Base-by-base conservation (phyloP, 1,140 invertebrate genomes). In the Spodoptera litura region DNA sequence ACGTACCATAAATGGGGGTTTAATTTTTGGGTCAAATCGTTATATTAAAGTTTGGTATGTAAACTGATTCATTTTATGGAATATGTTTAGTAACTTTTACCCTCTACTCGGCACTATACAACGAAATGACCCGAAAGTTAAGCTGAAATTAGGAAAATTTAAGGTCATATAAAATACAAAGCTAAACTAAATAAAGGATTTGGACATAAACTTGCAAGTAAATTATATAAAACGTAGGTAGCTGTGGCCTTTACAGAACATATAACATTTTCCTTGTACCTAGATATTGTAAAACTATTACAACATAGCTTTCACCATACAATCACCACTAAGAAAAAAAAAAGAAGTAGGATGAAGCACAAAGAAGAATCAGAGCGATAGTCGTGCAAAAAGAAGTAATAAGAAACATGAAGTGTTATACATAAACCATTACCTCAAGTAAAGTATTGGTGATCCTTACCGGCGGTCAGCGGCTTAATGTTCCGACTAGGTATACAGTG, bases 331-430 rank as follows among this genome's bases (percentile, higher is more conserved):
- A 20, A 73, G 52, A 6, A 51, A 59, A 59, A 59, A 59, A 35
- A 49, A 59, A 73, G 49, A 25, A 68, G 64, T 49, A n/a, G 52
- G 9, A 61, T 55, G 4, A 74, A 51, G 72, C 72, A 62, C 13
- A 74, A 58, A 74, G 72, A 74, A 61, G 56, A 51, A 10, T 44
- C 25, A 62, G 25, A 75, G 58, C 73, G n/a, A 15, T 38, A 64
- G 15, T 53, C 73, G 73, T 75, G 73, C 73, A 64, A 71, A 9
- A 55, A 59, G 27, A 58, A 82, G 71, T 52, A 66, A 59, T 27
- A 55, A 53, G 49, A 52, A 74, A 53, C 71, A 64, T 77, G 12
- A 44, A 44, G 38, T 44, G 9, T 10, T 44, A 44, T 58, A 35
- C 59, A 58, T 56, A 61, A 13, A 61, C 56, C 9, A 20, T 75